Evolutionary conservation across 2,888 invertebrate species (phyloP).

Genomic region (Cabera pusaria): DNA sequence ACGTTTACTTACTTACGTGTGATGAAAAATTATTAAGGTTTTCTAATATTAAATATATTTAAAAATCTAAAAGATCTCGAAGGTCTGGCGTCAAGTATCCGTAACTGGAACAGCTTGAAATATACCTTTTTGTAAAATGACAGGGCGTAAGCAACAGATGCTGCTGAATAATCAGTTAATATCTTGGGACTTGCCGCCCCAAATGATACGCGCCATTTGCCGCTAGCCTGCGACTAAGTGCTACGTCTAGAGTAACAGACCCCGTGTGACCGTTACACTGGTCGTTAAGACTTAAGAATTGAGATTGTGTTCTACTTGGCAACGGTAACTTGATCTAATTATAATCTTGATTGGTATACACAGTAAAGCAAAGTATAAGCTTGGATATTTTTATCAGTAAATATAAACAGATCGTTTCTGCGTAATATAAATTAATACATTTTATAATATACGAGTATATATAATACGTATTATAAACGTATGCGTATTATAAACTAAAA

Average conservation of each 20-base stretch:
- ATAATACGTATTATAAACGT: too few relatives aligned
- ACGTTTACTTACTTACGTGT: too few relatives aligned
- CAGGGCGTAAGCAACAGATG: slow-evolving; percentile 46
- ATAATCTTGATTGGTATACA: slow-evolving; percentile 10
- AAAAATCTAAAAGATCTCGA: slow-evolving; percentile 18
- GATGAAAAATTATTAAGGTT: too few relatives aligned
- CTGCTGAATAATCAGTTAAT: slow-evolving; percentile 53
- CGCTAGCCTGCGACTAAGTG: slow-evolving; percentile 61
- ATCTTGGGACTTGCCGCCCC: slow-evolving; percentile 36
- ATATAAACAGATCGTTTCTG: too few relatives aligned
- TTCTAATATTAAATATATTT: too few relatives aligned
- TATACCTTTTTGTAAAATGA: slow-evolving; percentile 28
- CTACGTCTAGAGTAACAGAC: slow-evolving; percentile 54
- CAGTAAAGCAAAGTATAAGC: too few relatives aligned
- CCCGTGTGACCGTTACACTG: slow-evolving; percentile 47
- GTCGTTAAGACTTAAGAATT: slow-evolving; percentile 62
- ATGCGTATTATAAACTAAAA: too few relatives aligned
- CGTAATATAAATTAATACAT: too few relatives aligned
- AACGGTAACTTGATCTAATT: slow-evolving; percentile 15
- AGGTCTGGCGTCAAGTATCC: slow-evolving; percentile 27
- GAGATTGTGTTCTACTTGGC: slow-evolving; percentile 44
- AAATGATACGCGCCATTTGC: slow-evolving; percentile 62
- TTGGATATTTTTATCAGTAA: too few relatives aligned
- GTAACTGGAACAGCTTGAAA: slow-evolving; percentile 22
- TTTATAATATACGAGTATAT: too few relatives aligned